These are phyloP conservation scores for Stenchaetothrips biformis DNA, from an alignment of 2,888 invertebrate genomes.

Conservation along the genomic window DNA sequence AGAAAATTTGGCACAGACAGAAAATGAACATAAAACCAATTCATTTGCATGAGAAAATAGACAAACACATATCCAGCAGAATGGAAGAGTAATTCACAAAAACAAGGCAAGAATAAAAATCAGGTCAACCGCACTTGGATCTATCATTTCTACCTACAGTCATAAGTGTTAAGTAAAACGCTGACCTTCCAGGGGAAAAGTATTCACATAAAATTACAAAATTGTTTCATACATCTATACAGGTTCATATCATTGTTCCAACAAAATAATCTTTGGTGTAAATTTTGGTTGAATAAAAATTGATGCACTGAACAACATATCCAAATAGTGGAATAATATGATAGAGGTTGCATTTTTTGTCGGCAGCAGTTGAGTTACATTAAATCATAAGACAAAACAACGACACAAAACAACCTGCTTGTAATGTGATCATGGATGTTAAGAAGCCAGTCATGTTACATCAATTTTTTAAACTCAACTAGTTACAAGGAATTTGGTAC, in stretches of 20 bases:
- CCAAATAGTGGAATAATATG: too few species aligned
- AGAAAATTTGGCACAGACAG: too few species aligned
- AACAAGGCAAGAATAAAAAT: neutral
- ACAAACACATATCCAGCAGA: neutral
- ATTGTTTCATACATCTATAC: neutral
- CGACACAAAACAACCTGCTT: too few species aligned
- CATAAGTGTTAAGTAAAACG: too few species aligned
- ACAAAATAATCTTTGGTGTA: slow-evolving; percentile 15
- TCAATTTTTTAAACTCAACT: neutral
- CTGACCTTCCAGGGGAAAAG: neutral
- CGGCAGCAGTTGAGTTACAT: too few species aligned
- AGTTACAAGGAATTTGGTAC: neutral
- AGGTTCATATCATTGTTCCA: neutral
- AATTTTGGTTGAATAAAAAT: slow-evolving; percentile 4
- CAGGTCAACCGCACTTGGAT: neutral
- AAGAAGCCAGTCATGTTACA: neutral
- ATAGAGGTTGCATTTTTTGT: too few species aligned
- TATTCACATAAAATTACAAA: neutral
- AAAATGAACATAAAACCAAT: too few species aligned
- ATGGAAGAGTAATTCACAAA: neutral
- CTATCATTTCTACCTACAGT: too few species aligned
- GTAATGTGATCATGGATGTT: too few species aligned
- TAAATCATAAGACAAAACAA: too few species aligned
- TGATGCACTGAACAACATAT: slow-evolving; percentile 1
- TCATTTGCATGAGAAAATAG: too few species aligned